Conservation (phyloP, 1,140 invertebrate genomes). For the Drosophila nigromelanica region DNA sequence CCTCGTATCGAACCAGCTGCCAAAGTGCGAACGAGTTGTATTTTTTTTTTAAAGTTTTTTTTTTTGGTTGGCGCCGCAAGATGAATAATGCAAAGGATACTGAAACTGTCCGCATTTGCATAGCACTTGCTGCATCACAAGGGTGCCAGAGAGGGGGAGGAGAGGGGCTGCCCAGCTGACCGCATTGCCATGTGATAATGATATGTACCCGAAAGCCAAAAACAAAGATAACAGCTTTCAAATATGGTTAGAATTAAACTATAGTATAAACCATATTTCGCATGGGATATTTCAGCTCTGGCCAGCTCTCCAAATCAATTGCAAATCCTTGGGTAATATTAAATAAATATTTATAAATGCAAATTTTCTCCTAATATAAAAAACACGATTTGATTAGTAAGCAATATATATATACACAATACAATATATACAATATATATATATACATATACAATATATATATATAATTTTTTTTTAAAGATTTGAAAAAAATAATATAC, state of each 20-base stretch:
- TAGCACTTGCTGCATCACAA: slow-evolving; percentile 19
- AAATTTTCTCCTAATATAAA: too few species aligned
- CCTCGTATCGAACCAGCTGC: slow-evolving; percentile 12
- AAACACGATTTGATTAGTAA: too few species aligned
- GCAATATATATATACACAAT: too few species aligned
- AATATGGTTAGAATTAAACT: background rate
- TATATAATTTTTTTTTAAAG: too few species aligned
- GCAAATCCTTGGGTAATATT: too few species aligned
- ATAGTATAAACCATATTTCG: too few species aligned
- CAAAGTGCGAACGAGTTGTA: slow-evolving; percentile 17
- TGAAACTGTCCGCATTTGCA: slow-evolving; percentile 29
- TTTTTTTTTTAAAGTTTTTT: background rate
- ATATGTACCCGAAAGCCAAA: slow-evolving; percentile 10
- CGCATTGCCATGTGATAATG: slow-evolving; percentile 16
- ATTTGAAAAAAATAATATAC: too few species aligned
- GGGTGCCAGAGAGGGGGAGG: background rate
- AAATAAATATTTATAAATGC: too few species aligned
- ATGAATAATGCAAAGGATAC: slow-evolving; percentile 44
- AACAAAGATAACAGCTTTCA: background rate
- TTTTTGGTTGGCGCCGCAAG: slow-evolving; percentile 5
- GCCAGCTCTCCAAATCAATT: too few species aligned
- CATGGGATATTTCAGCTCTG: too few species aligned
- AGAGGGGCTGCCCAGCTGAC: slow-evolving; percentile 2
- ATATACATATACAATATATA: too few species aligned
- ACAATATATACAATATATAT: too few species aligned